Base-by-base conservation (phyloP, 2,888 invertebrate species). In the Drosophila mayaguana region DNA sequence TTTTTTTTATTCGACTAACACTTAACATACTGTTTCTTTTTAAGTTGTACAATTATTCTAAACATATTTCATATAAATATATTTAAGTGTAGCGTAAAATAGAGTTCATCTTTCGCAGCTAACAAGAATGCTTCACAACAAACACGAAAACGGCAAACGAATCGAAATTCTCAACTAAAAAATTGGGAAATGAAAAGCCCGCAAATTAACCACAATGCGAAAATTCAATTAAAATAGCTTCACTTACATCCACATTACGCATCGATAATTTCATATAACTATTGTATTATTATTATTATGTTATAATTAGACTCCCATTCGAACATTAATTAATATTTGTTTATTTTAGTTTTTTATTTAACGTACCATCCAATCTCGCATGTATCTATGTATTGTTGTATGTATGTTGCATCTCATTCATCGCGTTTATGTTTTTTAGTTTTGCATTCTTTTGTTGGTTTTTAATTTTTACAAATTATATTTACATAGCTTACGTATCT, bases 401-500 rank as follows among this genome's bases (percentile, higher is more conserved):
- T n/a, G n/a, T n/a, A n/a, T 82, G 55, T 40, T 40, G 40, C 40
- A 40, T 40, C n/a, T n/a, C 42, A 36, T 57, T 68, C 56, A 60
- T 64, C 40, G 59, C 56, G 53, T 46, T 67, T 61, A 40, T 64
- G 66, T 38, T 45, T 69, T 54, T 46, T 34, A n/a, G 25, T 11
- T 48, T 45, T 25, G 22, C 25, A 2, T 45, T 63, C 55, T 28
- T 16, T 54, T 38, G 50, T 32, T 22, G 25, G 22, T 43, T 28
- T 51, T 46, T 63, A 25, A 56, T 28, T 74, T 86, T 89, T 87
- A 87, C 86, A 89, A 78, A 65, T 82, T 82, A 82, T 87, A 87
- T 87, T 89, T 87, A 87, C 86, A 87, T 77, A 71, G 67, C 86
- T 87, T 87, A 87, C 72, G 43, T 65, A 48, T 61, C 86, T 87